Evolutionary conservation across 2,113 vertebrate species (phyloP).

Genomic region (Antechinus stuartii): DNA sequence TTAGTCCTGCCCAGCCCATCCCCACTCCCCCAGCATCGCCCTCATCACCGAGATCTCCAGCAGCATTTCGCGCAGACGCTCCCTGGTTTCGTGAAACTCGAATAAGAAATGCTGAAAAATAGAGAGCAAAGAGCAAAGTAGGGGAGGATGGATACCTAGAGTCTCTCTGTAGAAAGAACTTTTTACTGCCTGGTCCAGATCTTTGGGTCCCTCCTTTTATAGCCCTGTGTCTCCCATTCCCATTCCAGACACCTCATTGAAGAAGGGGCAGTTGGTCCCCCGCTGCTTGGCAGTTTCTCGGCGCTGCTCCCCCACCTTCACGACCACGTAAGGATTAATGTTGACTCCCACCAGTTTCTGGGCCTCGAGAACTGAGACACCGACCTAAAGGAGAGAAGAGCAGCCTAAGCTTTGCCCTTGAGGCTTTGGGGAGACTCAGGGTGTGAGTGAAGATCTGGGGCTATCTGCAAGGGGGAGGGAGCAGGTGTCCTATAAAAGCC

Average conservation of each 20-base stretch:
- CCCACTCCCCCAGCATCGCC: neutral
- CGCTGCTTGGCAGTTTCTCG: slow-evolving; percentile 89
- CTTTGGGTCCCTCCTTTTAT: neutral
- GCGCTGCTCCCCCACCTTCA: slow-evolving; percentile 91
- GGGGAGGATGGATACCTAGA: rapidly evolving
- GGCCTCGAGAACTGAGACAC: slow-evolving; percentile 93
- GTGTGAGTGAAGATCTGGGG: neutral
- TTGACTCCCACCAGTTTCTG: slow-evolving; percentile 95
- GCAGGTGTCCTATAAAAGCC: no score
- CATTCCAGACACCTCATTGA: slow-evolving; percentile 84
- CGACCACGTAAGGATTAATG: slow-evolving; percentile 93
- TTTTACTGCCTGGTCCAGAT: neutral
- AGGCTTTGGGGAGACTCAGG: neutral
- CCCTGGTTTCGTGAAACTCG: slow-evolving; percentile 91
- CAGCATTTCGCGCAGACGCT: slow-evolving; percentile 72
- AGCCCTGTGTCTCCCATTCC: neutral
- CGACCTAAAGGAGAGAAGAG: slow-evolving; percentile 84
- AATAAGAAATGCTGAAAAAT: slow-evolving; percentile 93
- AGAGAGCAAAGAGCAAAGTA: slow-evolving; percentile 49
- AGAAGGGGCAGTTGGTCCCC: slow-evolving; percentile 92
- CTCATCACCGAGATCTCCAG: slow-evolving; percentile 71
- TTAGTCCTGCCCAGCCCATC: neutral
- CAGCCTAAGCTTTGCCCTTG: neutral
- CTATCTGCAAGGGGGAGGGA: no score
- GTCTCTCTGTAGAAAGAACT: neutral